Conservation (phyloP, 2,888 invertebrate genomes). For the Trissonchulus latispiculum region DNA sequence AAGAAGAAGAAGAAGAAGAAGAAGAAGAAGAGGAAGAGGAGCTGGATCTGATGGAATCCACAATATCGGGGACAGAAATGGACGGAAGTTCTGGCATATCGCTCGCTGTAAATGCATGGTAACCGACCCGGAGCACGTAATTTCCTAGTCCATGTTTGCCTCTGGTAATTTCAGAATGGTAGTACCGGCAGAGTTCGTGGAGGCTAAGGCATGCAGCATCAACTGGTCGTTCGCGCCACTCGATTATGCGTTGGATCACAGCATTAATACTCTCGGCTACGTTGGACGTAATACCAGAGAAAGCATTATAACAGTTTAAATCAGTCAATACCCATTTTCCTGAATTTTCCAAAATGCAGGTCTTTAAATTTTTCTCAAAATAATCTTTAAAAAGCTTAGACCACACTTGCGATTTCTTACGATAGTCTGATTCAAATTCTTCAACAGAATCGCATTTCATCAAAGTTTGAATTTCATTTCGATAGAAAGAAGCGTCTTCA, state of each 20-base stretch:
- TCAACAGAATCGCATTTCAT: background rate
- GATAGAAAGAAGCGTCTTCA: background rate
- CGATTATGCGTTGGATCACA: background rate
- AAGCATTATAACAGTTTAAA: background rate
- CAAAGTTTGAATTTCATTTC: background rate
- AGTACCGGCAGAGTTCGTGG: background rate
- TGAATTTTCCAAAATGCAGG: background rate
- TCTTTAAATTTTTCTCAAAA: background rate
- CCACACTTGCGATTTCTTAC: background rate
- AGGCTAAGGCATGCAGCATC: background rate
- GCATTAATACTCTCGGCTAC: background rate
- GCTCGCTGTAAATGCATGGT: background rate
- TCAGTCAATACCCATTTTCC: background rate
- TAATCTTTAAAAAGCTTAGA: background rate
- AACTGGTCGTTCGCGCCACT: constrained; percentile 5
- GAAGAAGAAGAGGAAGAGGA: too few relatives aligned
- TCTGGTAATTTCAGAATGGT: background rate
- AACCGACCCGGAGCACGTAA: background rate
- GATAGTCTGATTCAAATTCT: background rate
- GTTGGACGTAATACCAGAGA: background rate
- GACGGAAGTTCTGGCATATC: background rate
- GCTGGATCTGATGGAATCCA: too few relatives aligned
- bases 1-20: too few relatives aligned
- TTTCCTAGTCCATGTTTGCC: constrained; percentile 11
- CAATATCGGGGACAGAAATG: too few relatives aligned